These are phyloP conservation scores for Drosophila koepferae DNA, from an alignment of 2,888 invertebrate genomes.

Conservation along the genomic window DNA sequence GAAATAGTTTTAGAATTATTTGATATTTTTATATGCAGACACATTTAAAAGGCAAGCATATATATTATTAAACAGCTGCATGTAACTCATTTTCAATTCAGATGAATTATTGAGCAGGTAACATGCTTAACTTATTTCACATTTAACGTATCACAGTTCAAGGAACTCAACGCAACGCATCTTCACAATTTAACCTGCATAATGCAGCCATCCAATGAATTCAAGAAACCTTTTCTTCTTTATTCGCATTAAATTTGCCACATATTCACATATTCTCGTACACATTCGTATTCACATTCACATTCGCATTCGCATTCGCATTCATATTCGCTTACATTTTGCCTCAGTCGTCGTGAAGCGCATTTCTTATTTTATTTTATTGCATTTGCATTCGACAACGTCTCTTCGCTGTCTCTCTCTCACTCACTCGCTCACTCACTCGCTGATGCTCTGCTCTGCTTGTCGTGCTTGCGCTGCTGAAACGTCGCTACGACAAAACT, in stretches of 20 bases:
- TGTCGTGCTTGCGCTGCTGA: constrained; percentile 14
- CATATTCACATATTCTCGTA: constrained; percentile 46
- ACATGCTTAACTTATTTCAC: not conserved
- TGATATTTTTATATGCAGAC: not conserved
- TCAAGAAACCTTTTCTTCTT: not conserved
- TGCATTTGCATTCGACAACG: constrained; percentile 57
- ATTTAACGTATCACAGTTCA: constrained; percentile 43
- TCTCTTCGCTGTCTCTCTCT: constrained; percentile 7
- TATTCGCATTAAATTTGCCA: constrained; percentile 56
- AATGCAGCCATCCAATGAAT: constrained; percentile 16
- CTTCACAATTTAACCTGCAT: constrained; percentile 50
- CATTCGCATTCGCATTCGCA: constrained; percentile 28
- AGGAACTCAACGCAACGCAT: constrained; percentile 27
- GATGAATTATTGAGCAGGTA: not conserved
- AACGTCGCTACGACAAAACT: constrained; percentile 52
- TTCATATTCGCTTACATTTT: constrained; percentile 32
- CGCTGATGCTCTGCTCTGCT: constrained; percentile 1
- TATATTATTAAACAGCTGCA: not conserved
- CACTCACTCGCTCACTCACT: not conserved
- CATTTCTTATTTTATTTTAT: constrained; percentile 58
- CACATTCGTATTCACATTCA: constrained; percentile 12
- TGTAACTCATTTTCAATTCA: not conserved
- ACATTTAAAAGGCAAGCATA: not conserved
- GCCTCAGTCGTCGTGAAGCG: constrained; percentile 27
- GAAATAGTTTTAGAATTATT: not conserved